Evolutionary conservation across 1,140 invertebrate species (phyloP).

Genomic region (Saccostrea echinata): DNA sequence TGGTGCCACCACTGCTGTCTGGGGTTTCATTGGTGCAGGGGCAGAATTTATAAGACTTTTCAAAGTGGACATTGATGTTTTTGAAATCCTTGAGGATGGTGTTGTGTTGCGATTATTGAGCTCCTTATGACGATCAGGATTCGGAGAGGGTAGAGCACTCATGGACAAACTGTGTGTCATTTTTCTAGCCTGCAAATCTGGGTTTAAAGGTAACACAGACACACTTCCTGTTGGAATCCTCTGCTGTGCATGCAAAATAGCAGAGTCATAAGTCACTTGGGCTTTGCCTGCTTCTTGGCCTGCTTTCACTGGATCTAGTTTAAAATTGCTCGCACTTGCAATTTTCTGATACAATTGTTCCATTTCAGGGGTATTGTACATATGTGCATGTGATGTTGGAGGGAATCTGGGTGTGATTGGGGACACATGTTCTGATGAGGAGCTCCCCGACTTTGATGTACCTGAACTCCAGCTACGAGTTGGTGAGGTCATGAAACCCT

Average conservation of each 20-base stretch:
- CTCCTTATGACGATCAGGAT: slow-evolving; percentile 47
- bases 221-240: slow-evolving; percentile 47
- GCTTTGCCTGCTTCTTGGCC: slow-evolving; percentile 73
- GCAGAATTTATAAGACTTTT: slow-evolving; percentile 58
- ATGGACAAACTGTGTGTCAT: slow-evolving; percentile 55
- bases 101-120: slow-evolving; percentile 36
- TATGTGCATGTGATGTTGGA: slow-evolving; percentile 51
- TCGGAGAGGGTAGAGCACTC: slow-evolving; percentile 55
- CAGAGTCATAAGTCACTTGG: slow-evolving; percentile 55
- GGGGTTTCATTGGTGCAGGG: slow-evolving; percentile 45
- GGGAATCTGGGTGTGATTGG: slow-evolving; percentile 74
- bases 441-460: slow-evolving; percentile 75
- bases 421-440: slow-evolving; percentile 75
- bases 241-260: slow-evolving; percentile 35
- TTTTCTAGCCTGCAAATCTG: slow-evolving; percentile 46
- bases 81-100: slow-evolving; percentile 29
- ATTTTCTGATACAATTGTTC: slow-evolving; percentile 61
- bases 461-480: slow-evolving; percentile 73
- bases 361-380: slow-evolving; percentile 58
- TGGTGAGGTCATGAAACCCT: slow-evolving; percentile 72
- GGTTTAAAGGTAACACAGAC: slow-evolving; percentile 26
- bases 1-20: slow-evolving; percentile 36
- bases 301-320: slow-evolving; percentile 70
- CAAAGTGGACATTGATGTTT: slow-evolving; percentile 54
- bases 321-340: slow-evolving; percentile 56